Evolutionary conservation across 2,888 invertebrate species (phyloP), one percentile per base, ranked within the genome.

Genomic region (Cephus rjabovi): DNA sequence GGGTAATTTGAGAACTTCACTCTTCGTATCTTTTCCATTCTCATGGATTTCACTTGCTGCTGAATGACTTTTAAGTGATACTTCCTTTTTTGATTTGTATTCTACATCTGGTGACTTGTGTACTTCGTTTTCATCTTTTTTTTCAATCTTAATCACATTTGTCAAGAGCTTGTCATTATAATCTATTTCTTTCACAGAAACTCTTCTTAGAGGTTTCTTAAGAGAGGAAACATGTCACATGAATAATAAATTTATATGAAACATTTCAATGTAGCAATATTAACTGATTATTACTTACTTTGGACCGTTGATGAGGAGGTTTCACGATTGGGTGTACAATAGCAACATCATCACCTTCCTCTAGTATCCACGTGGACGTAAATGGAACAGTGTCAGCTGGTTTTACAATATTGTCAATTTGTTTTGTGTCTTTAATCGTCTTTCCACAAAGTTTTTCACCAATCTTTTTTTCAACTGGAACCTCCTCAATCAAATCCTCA

Each of bases 301-400:
- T 95, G 12, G 95, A 95, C 81, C 94, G 91, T 84, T 94, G 91
- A 91, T 95, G 95, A 1, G 95, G 94, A 11, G 94, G 93, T 91
- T 95, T 95, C 82, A 92, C 91, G 40, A 95, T 92, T 4, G 94
- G 92, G 83, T 92, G 84, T 35, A 94, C 89, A 73, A 91, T 82
- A 79, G 87, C 89, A 74, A 92, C 89, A 79, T 90, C 86, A 77
- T 90, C 86, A 69, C 23, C 82, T 83, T 85, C 84, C 86, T 81
- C 89, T 84, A 81, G 12, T 37, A 34, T 71, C 73, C 77, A 76
- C 75, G 34, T 40, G 37, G 78, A 73, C 82, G 83, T 87, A 86
- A 70, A 83, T 79, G n/a, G 86, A 85, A 71, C 31, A 31, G 71
- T 12, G 75, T 74, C 73, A 33, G 77, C 69, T 12, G 78, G 75